phyloP scores from a whole-genome alignment of 2,797 vertebrate species.

The Simalia tracyae region DNA sequence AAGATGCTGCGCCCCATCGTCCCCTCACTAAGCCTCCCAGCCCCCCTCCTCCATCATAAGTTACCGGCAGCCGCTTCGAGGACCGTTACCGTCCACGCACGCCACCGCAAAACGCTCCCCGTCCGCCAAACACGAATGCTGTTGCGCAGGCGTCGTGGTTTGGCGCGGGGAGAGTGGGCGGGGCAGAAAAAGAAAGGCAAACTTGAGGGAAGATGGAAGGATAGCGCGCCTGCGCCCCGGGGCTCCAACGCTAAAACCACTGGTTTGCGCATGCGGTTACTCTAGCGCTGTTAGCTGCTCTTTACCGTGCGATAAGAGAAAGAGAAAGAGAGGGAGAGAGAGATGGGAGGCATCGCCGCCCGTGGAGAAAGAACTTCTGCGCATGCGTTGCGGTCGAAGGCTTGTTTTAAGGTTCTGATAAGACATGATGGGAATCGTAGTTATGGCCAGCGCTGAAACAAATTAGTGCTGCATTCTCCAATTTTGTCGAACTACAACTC shows the following conservation, averaged over 20 bases:
- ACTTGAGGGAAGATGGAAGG: neutral
- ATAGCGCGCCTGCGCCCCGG: neutral
- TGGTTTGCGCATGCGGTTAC: neutral
- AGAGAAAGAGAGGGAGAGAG: too few relatives aligned
- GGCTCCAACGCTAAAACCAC: neutral
- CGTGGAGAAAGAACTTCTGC: neutral
- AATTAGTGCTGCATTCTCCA: neutral
- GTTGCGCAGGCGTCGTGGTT: neutral
- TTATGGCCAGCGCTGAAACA: neutral
- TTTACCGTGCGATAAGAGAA: neutral
- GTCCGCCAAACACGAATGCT: neutral
- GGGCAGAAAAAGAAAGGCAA: too few relatives aligned
- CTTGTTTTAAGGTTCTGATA: neutral
- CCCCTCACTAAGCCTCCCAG: neutral
- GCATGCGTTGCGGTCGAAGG: neutral
- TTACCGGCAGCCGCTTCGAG: neutral
- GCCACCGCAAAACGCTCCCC: neutral
- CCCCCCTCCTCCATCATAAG: neutral
- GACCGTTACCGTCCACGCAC: neutral
- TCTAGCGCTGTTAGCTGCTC: neutral
- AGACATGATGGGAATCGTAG: slow-evolving; percentile 54
- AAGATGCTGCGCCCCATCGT: neutral
- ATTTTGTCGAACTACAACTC: neutral
- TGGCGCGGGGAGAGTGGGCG: neutral
- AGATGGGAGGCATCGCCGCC: rapidly evolving